phyloP scores from a whole-genome alignment of 1,140 invertebrate genomes.

The Bombus haemorrhoidalis region DNA sequence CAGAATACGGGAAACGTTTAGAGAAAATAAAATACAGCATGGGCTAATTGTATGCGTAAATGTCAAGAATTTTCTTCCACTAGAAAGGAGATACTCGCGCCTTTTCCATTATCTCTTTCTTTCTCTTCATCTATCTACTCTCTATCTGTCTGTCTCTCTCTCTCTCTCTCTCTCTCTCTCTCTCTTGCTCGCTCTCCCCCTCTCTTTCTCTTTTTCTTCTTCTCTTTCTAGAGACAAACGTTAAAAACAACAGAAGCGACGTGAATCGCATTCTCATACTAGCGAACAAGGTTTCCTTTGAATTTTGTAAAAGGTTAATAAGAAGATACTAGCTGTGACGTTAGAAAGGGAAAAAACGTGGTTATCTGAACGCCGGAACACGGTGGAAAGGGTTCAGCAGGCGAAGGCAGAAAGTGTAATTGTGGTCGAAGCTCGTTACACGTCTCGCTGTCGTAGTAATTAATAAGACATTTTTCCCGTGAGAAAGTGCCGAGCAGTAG shows the following conservation, averaged over 20 bases:
- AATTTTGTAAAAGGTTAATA: neutral
- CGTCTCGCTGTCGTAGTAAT: slow-evolving; percentile 60
- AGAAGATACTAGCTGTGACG: neutral
- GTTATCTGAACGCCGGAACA: neutral
- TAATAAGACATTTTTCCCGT: slow-evolving; percentile 72
- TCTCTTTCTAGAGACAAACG: too few species aligned
- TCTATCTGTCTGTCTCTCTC: too few species aligned
- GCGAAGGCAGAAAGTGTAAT: slow-evolving; percentile 3
- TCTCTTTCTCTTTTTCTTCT: neutral
- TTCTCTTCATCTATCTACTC: too few species aligned
- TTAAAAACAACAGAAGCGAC: neutral
- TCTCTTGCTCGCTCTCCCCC: neutral
- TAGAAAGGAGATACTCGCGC: neutral
- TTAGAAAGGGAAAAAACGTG: neutral
- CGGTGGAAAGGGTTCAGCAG: neutral
- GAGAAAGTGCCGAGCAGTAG: slow-evolving; percentile 58
- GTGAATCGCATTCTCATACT: slow-evolving; percentile 6
- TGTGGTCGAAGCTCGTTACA: slow-evolving; percentile 35
- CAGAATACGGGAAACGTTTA: neutral
- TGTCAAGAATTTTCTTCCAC: neutral
- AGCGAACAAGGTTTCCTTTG: neutral
- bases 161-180: too few species aligned
- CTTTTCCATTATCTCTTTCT: neutral
- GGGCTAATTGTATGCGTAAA: neutral
- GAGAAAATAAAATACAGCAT: neutral